Evolutionary conservation across 2,888 invertebrate genomes (phyloP).

Genomic region (Orthosia gothica): DNA sequence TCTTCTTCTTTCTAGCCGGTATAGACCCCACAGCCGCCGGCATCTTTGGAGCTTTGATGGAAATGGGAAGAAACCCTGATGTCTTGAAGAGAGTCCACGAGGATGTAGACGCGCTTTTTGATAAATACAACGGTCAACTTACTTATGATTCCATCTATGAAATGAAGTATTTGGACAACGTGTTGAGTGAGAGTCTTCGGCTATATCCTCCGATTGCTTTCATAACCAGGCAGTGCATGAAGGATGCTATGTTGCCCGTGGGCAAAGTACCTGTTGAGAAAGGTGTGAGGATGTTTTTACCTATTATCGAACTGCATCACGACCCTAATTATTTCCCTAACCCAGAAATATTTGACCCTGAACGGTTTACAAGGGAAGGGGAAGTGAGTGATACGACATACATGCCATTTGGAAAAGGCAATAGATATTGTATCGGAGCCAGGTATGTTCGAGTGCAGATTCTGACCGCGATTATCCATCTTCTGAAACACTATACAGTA

Average conservation of each 20-base stretch:
- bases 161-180: slow-evolving; percentile 80
- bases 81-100: slow-evolving; percentile 67
- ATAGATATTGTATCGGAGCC: slow-evolving; percentile 84
- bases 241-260: slow-evolving; percentile 77
- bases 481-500: slow-evolving; percentile 73
- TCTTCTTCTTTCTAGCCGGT: slow-evolving; percentile 75
- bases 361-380: slow-evolving; percentile 77
- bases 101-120: slow-evolving; percentile 56
- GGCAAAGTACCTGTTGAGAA: slow-evolving; percentile 79
- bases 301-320: slow-evolving; percentile 81
- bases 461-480: slow-evolving; percentile 72
- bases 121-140: slow-evolving; percentile 47
- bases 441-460: slow-evolving; percentile 78
- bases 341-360: slow-evolving; percentile 85
- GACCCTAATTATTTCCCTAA: slow-evolving; percentile 85
- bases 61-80: slow-evolving; percentile 77
- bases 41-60: slow-evolving; percentile 72
- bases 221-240: slow-evolving; percentile 72
- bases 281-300: slow-evolving; percentile 76
- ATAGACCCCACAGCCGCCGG: slow-evolving; percentile 75
- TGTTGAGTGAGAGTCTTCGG: slow-evolving; percentile 76
- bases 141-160: slow-evolving; percentile 68
- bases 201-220: slow-evolving; percentile 79
- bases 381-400: slow-evolving; percentile 75
- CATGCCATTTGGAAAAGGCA: slow-evolving; percentile 87